phyloP scores from a whole-genome alignment of 2,888 invertebrate species.

The Globia sparganii region DNA sequence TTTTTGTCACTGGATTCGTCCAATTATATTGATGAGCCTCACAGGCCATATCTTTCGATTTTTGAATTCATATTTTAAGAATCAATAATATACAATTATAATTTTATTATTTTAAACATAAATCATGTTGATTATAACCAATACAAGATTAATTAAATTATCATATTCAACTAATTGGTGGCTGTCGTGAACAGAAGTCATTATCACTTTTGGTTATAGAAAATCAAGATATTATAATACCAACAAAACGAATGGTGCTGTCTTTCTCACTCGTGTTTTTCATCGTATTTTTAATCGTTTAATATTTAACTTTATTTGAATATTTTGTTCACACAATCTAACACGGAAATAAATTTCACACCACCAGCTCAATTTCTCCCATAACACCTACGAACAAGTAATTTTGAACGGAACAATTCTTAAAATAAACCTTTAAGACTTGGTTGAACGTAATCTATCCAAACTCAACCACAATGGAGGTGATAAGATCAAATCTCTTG shows the following conservation, averaged over 20 bases:
- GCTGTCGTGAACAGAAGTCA: constrained; percentile 18
- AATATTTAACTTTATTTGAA: neutral
- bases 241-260: neutral
- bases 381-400: constrained; percentile 69
- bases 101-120: neutral
- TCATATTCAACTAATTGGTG: constrained; percentile 20
- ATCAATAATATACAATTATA: neutral
- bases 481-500: constrained; percentile 86
- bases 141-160: neutral
- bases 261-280: neutral
- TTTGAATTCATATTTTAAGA: neutral
- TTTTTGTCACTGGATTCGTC: constrained; percentile 22
- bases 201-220: neutral
- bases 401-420: constrained; percentile 69
- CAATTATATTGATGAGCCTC: constrained; percentile 37
- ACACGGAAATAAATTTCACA: constrained; percentile 48
- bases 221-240: constrained; percentile 17
- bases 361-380: constrained; percentile 40
- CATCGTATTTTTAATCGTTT: constrained; percentile 3
- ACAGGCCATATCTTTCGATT: neutral
- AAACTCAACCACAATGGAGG: constrained; percentile 80
- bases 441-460: constrained; percentile 76
- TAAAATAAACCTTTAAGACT: constrained; percentile 75
- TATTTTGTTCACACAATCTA: neutral
- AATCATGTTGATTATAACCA: constrained; percentile 15